Evolutionary conservation across 2,113 vertebrate genomes (phyloP).

Genomic region (Aphyosemion australe): DNA sequence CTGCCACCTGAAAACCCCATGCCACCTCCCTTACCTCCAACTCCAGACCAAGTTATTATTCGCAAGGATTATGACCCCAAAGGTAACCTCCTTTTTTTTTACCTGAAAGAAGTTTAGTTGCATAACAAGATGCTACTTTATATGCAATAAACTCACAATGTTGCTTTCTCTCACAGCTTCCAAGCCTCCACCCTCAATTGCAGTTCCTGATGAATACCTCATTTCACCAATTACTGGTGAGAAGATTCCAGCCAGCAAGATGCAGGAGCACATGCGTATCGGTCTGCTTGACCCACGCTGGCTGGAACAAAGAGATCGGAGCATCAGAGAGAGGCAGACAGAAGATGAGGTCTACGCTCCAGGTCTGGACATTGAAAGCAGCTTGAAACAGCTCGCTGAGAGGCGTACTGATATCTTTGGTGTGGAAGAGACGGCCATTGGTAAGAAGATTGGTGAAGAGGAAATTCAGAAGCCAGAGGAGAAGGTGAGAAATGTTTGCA

Average conservation of each 20-base stretch:
- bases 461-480: slow-evolving; percentile 99
- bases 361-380: slow-evolving; percentile 98
- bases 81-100: slow-evolving; percentile 76
- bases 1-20: slow-evolving; percentile 94
- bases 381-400: slow-evolving; percentile 97
- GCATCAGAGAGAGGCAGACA: slow-evolving; percentile 93
- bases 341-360: slow-evolving; percentile 98
- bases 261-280: slow-evolving; percentile 99
- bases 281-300: slow-evolving; percentile 97
- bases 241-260: slow-evolving; percentile 97
- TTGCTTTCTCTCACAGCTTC: slow-evolving; percentile 81
- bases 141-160: not conserved
- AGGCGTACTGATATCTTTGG: slow-evolving; percentile 99
- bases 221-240: slow-evolving; percentile 98
- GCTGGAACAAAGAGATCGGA: slow-evolving; percentile 96
- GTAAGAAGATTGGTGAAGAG: slow-evolving; percentile 98
- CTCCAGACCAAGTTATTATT: slow-evolving; percentile 98
- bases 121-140: not conserved
- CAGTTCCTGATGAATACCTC: slow-evolving; percentile 89
- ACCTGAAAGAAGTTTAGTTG: not conserved
- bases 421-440: slow-evolving; percentile 97
- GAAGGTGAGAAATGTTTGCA: slow-evolving; percentile 82
- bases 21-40: slow-evolving; percentile 95
- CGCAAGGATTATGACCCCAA: slow-evolving; percentile 98
- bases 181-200: slow-evolving; percentile 82